Conservation (phyloP, 2,888 invertebrate species). For the Tachina grossa region DNA sequence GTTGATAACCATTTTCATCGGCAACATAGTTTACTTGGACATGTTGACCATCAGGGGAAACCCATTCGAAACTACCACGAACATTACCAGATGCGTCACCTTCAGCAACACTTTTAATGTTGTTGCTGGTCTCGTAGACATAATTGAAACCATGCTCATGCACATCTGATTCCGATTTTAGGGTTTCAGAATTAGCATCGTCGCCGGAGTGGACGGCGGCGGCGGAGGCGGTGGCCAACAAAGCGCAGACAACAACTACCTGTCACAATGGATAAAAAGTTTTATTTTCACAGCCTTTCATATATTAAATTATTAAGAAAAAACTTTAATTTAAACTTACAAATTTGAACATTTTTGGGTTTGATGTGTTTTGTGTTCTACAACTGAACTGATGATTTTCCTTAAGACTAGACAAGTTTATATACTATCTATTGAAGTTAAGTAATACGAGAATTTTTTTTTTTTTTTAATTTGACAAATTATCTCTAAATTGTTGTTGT, state of each 20-base stretch:
- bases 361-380: background rate
- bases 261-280: too few species aligned
- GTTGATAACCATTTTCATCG: conserved; percentile 78
- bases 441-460: background rate
- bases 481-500: background rate
- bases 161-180: conserved; percentile 71
- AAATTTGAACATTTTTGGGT: conserved; percentile 19
- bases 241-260: conserved; percentile 75
- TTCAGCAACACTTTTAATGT: conserved; percentile 72
- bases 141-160: conserved; percentile 76
- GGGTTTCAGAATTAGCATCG: background rate
- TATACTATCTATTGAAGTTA: background rate
- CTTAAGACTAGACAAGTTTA: background rate
- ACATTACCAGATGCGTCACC: conserved; percentile 78
- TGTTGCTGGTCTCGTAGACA: conserved; percentile 78
- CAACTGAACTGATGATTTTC: background rate
- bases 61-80: conserved; percentile 76
- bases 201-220: background rate
- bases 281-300: too few species aligned
- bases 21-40: conserved; percentile 77
- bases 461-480: background rate
- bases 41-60: conserved; percentile 78
- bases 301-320: too few species aligned
- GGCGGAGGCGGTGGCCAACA: conserved; percentile 72
- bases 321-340: conserved; percentile 26